Conservation (phyloP, 2,888 invertebrate species). For the Onthophagus sagittarius region DNA sequence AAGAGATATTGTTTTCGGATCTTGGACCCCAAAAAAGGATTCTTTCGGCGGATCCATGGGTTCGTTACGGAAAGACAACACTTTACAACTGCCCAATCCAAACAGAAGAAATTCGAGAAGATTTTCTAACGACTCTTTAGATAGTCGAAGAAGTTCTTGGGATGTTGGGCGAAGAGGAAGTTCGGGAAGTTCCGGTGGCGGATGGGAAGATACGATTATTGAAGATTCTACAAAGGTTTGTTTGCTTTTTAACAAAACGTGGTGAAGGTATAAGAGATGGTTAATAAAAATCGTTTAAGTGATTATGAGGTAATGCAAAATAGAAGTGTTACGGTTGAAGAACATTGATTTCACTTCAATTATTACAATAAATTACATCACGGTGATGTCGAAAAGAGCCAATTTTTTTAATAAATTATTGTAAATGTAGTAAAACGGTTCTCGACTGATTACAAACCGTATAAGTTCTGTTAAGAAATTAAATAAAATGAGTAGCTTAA, state of each 20-base stretch:
- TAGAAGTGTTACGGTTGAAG: not conserved
- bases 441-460: not conserved
- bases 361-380: not conserved
- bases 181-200: conserved; percentile 55
- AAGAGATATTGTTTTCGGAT: conserved; percentile 32
- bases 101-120: conserved; percentile 54
- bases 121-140: conserved; percentile 69
- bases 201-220: conserved; percentile 58
- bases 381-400: not conserved
- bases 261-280: not conserved
- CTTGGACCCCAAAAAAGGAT: conserved; percentile 38
- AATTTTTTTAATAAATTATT: not conserved
- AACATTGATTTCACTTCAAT: not conserved
- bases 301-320: not conserved
- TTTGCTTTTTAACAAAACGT: not conserved
- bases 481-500: not conserved
- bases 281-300: not conserved
- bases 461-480: not conserved
- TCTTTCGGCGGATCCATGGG: conserved; percentile 40
- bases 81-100: conserved; percentile 47
- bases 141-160: conserved; percentile 67
- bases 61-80: conserved; percentile 45
- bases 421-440: not conserved
- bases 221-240: conserved; percentile 55
- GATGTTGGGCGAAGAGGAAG: conserved; percentile 60